Base-by-base conservation (phyloP, 2,888 invertebrate species). In the Diarsia mendica region DNA sequence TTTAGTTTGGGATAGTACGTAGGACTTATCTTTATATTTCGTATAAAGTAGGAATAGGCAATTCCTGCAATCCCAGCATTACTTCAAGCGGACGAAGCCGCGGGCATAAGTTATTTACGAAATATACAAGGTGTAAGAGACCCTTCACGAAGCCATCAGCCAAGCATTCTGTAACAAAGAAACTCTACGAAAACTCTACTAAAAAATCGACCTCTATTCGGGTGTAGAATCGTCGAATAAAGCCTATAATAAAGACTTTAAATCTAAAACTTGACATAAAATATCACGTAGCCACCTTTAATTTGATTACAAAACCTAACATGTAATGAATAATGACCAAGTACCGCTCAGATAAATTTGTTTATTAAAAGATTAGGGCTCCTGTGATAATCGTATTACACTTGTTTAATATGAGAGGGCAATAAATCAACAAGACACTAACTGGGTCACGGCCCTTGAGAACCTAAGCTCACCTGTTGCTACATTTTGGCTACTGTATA, bases 381-480 rank as follows among this genome's bases (percentile, higher is more conserved):
- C 77, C 77, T 71, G 77, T 72, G 68, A 81, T 88, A 88, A 86
- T 87, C 87, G 83, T 87, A 83, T 89, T 84, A 88, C 85, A 73
- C 80, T 80, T 85, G 77, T 80, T 89, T 87, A 87, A 84, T 76
- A 85, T 65, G 85, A 85, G 84, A 87, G 83, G 85, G 82, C 79
- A 82, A 90, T 91, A 90, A 89, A 91, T 91, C 88, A 89, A 84
- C 87, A 85, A 83, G 79, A 58, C 6, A n/a, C 83, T 83, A 91
- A 90, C 76, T 89, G 77, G 92, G 92, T 90, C 92, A 89, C 64
- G 90, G 89, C 85, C 85, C 86, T 60, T 61, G 83, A 75, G 83
- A 80, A 72, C 67, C 74, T 69, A 39, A 70, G 44, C 58, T 75
- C 77, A 88, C 88, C 89, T 88, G 88, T 88, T 86, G 89, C 79